Evolutionary conservation across 2,797 vertebrate species (phyloP).

Genomic region (Hypotaenidia philippensis): DNA sequence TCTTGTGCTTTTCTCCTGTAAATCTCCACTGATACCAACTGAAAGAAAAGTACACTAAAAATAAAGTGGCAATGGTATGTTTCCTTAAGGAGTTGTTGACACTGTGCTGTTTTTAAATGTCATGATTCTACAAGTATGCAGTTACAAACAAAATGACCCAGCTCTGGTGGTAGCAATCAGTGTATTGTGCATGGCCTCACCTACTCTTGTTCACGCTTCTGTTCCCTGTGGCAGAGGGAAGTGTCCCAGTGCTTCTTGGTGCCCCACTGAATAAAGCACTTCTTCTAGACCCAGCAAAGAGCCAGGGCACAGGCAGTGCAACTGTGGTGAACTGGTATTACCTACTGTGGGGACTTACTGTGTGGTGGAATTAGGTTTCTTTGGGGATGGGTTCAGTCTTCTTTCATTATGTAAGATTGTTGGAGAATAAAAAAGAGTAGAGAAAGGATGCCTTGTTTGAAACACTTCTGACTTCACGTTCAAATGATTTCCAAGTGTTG

Average conservation of each 20-base stretch:
- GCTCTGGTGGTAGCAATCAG: not conserved
- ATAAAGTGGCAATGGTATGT: not conserved
- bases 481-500: not conserved
- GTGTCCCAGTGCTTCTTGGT: not conserved
- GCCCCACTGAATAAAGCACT: not conserved
- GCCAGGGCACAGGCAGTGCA: not conserved
- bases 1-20: not conserved
- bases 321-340: not conserved
- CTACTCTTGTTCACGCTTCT: not conserved
- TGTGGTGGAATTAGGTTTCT: not conserved
- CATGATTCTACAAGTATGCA: not conserved
- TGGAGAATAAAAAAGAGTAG: not conserved
- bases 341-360: accelerated
- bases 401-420: not conserved
- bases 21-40: not conserved
- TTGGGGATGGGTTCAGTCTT: not conserved
- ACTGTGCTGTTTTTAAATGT: not conserved
- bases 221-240: not conserved
- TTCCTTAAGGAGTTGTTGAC: not conserved
- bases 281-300: not conserved
- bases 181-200: accelerated
- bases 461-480: not conserved
- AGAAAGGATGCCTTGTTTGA: not conserved
- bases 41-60: not conserved
- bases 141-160: not conserved